phyloP scores from a whole-genome alignment of 2,113 vertebrate genomes.

The Hippocampus guttulatus region DNA sequence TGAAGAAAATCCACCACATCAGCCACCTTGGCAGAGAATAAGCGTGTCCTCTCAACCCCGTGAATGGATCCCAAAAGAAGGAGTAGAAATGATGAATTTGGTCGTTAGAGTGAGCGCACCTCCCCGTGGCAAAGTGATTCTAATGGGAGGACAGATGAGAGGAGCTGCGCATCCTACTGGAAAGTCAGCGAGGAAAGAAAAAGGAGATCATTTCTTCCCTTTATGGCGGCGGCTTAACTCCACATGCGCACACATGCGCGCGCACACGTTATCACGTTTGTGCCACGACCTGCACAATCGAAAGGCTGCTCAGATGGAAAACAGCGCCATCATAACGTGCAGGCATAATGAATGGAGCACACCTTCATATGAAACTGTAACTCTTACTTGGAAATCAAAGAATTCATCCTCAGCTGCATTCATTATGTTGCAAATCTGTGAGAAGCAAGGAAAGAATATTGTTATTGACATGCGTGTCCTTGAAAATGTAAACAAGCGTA shows the following conservation, averaged over 20 bases:
- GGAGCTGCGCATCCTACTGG: background rate
- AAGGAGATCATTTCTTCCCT: background rate
- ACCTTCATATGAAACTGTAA: background rate
- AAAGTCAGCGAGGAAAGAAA: background rate
- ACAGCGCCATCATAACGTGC: background rate
- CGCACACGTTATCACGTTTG: background rate
- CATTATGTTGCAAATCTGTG: constrained; percentile 71
- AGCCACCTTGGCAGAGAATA: background rate
- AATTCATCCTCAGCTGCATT: constrained; percentile 58
- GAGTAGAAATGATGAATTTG: constrained; percentile 5
- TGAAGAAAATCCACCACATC: background rate
- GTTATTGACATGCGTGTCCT: too few relatives aligned
- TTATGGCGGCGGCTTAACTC: background rate
- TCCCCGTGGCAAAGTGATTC: background rate
- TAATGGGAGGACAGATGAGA: background rate
- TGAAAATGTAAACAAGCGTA: background rate
- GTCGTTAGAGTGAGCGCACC: background rate
- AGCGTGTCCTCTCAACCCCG: background rate
- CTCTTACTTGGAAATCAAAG: constrained; percentile 63
- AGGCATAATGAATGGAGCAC: too few relatives aligned
- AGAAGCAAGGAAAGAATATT: background rate
- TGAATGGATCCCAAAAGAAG: background rate
- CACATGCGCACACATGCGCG: background rate
- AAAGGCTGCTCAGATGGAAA: background rate
- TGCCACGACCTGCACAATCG: background rate